Evolutionary conservation across 2,888 invertebrate species (phyloP).

Genomic region (Luffia ferchaultella): DNA sequence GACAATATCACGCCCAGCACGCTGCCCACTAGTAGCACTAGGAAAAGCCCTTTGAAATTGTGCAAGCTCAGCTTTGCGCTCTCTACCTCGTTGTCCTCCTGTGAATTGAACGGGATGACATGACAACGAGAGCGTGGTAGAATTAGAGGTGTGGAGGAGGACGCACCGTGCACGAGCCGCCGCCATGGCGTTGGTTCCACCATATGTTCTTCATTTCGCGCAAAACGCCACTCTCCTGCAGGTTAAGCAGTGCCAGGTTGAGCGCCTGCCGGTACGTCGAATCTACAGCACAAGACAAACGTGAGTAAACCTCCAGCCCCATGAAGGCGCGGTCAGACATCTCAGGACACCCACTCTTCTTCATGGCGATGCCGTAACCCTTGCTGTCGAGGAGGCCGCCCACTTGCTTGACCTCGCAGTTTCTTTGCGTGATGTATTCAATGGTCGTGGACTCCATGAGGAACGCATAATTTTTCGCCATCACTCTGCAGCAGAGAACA

Average conservation of each 20-base stretch:
- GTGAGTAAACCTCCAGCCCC: neutral
- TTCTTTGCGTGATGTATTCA: constrained; percentile 80
- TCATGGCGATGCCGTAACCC: constrained; percentile 88
- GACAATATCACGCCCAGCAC: constrained; percentile 70
- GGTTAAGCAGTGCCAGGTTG: constrained; percentile 80
- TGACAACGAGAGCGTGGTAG: neutral
- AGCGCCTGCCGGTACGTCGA: constrained; percentile 79
- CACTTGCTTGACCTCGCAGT: constrained; percentile 76
- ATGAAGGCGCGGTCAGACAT: too few relatives aligned
- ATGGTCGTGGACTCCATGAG: constrained; percentile 91
- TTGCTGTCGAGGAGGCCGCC: constrained; percentile 82
- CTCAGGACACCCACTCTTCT: constrained; percentile 78
- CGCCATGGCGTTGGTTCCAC: constrained; percentile 88
- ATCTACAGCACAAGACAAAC: constrained; percentile 37
- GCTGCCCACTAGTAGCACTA: constrained; percentile 76
- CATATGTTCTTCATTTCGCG: constrained; percentile 83
- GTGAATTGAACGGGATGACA: neutral
- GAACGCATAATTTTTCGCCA: constrained; percentile 73
- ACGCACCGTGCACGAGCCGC: constrained; percentile 74
- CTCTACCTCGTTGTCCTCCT: constrained; percentile 29
- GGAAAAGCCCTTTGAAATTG: constrained; percentile 84
- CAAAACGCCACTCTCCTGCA: constrained; percentile 86
- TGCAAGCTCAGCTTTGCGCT: constrained; percentile 63
- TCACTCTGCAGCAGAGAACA: constrained; percentile 18
- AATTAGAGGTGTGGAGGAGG: too few relatives aligned